phyloP scores from a whole-genome alignment of 1,140 invertebrate genomes.

The Helicoverpa armigera region DNA sequence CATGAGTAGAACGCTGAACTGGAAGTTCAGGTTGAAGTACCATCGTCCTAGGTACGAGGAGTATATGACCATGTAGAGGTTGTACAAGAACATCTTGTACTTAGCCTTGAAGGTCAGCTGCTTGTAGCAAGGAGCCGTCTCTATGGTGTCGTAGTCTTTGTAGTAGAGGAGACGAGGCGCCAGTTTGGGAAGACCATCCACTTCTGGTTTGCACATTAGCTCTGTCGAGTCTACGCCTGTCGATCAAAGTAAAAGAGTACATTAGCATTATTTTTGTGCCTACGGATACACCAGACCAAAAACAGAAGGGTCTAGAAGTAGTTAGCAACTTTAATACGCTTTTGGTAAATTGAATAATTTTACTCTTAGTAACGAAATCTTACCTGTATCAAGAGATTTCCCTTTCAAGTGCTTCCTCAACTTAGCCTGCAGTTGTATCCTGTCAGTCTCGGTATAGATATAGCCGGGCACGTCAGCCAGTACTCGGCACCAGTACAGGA shows the following conservation, averaged over 20 bases:
- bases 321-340: too few species aligned
- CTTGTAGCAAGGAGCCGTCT: slow-evolving; percentile 66
- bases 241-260: slow-evolving; percentile 19
- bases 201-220: slow-evolving; percentile 62
- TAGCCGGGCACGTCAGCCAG: slow-evolving; percentile 78
- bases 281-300: too few species aligned
- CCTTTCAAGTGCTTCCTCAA: slow-evolving; percentile 63
- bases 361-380: slow-evolving; percentile 18
- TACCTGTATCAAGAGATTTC: slow-evolving; percentile 70
- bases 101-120: slow-evolving; percentile 58
- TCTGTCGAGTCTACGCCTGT: slow-evolving; percentile 69
- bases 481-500: slow-evolving; percentile 71
- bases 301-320: too few species aligned
- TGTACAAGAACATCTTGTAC: slow-evolving; percentile 63
- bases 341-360: too few species aligned
- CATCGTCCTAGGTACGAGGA: slow-evolving; percentile 66
- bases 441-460: slow-evolving; percentile 71
- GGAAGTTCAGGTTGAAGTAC: slow-evolving; percentile 76
- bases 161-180: slow-evolving; percentile 62
- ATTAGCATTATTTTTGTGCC: too few species aligned
- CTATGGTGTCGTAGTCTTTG: slow-evolving; percentile 66
- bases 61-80: slow-evolving; percentile 57
- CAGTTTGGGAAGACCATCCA: slow-evolving; percentile 60
- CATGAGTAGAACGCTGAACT: slow-evolving; percentile 70
- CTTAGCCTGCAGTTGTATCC: slow-evolving; percentile 60